Base-by-base conservation (phyloP, 2,113 vertebrate genomes). In the Falco punctatus region DNA sequence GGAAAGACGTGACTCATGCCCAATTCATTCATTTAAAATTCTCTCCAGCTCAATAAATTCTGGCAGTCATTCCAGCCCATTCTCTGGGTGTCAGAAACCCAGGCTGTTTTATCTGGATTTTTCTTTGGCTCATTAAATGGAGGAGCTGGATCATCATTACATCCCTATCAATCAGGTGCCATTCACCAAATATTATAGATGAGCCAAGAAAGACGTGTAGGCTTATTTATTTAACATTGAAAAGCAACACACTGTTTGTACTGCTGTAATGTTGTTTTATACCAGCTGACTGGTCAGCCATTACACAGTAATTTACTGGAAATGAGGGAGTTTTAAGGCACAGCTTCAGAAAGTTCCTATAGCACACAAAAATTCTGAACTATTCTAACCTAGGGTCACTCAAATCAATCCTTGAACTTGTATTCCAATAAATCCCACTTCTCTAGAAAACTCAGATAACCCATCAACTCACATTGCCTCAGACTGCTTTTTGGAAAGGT, bases 41-140 rank as follows among this genome's bases (percentile, higher is more conserved):
- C 94, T 96, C 79, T 94, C 86, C 90, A 94, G 59, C 92, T 88
- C 94, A 90, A 66, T 58, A 93, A 92, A 44, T 96, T 81, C 91
- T 97, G 90, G 89, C 81, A 96, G 78, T 46, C 9, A 4, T 81
- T 92, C 46, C 86, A 92, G 65, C 33, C 58, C 33, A 10, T 96
- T 95, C 52, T 78, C 74, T 87, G 79, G 75, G 87, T 82, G 84
- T 92, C 73, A 83, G 80, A 89, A 90, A 77, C 65, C 79, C 54
- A 65, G 57, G 32, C 78, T 94, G n/a, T 32, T 86, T 91, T 89
- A 92, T 58, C 89, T 95, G 91, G 73, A 75, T 75, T 82, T 82
- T 62, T 72, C n/a, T 51, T 83, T 90, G 79, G 38, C 72, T 92
- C 17, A 1, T 77, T 69, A 89, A 92, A 73, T 13, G 30, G 35